A percentile compares a stretch with the other conserved stretches of the same genome.
Evolutionary conservation across 2,113 vertebrate genomes (phyloP).

Genomic region (Sus scrofa): DNA sequence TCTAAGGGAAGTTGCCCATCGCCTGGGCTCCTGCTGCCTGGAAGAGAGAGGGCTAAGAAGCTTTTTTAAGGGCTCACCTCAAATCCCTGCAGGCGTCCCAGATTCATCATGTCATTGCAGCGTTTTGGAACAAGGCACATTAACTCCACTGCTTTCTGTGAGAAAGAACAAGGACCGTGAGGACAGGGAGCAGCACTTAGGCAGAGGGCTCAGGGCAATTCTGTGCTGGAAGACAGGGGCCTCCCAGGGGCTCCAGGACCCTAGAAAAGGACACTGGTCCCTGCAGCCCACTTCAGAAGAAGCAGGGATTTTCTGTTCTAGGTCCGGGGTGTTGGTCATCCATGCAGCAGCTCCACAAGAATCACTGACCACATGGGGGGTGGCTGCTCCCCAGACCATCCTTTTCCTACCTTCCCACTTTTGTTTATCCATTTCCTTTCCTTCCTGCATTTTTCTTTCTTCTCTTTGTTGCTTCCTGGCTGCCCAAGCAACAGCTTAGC

Average conservation of each 20-base stretch:
- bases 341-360: not conserved
- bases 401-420: not conserved
- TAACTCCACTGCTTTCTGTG: conserved; percentile 88
- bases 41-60: not conserved
- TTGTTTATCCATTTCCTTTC: not conserved
- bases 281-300: not conserved
- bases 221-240: conserved; percentile 1
- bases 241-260: not conserved
- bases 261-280: not conserved
- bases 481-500: conserved; percentile 28
- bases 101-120: conserved; percentile 99
- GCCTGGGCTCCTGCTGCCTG: conserved; percentile 90
- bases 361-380: not conserved
- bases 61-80: conserved; percentile 89
- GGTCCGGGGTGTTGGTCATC: not conserved
- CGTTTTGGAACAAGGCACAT: conserved; percentile 99
- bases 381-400: not conserved
- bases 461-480: conserved; percentile 18
- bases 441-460: conserved; percentile 32
- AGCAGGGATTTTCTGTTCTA: not conserved
- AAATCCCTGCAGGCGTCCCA: conserved; percentile 98
- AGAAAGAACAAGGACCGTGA: conserved; percentile 26
- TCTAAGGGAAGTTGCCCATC: not conserved
- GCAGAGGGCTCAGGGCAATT: not conserved
- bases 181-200: not conserved